A percentile compares a stretch with the other conserved stretches of the same genome.
phyloP scores from a whole-genome alignment of 2,888 invertebrate species.

The Alcis repandata region DNA sequence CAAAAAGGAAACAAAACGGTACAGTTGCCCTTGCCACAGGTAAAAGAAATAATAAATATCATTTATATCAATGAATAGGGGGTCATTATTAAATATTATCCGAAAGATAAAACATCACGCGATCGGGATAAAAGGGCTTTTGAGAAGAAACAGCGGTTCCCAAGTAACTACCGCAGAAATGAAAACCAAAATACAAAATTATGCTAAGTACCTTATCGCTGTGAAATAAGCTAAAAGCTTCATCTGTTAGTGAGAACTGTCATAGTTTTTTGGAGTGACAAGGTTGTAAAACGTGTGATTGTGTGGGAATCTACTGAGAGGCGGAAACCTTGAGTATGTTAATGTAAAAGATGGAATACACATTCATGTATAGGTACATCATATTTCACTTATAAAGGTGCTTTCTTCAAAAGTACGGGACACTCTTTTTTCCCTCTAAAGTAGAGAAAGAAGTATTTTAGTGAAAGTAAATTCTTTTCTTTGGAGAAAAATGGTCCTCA shows the following conservation, averaged over 20 bases:
- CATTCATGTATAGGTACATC: not conserved
- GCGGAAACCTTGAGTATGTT: slow-evolving; percentile 26
- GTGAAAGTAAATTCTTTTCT: slow-evolving; percentile 12
- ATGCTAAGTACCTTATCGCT: slow-evolving; percentile 5
- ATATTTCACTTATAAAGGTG: not conserved
- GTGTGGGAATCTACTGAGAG: not conserved
- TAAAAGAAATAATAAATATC: slow-evolving; percentile 53
- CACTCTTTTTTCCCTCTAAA: not conserved
- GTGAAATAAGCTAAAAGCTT: not conserved
- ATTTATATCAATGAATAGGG: slow-evolving; percentile 57
- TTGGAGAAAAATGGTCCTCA: not conserved
- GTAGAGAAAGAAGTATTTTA: not conserved
- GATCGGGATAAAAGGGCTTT: slow-evolving; percentile 55
- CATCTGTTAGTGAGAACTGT: not conserved
- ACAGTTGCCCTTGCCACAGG: slow-evolving; percentile 61
- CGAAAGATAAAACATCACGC: slow-evolving; percentile 64
- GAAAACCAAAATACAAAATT: slow-evolving; percentile 2
- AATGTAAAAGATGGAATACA: not conserved
- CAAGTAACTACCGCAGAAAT: slow-evolving; percentile 7
- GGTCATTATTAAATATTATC: slow-evolving; percentile 53
- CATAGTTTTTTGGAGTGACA: not conserved
- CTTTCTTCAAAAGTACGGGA: not conserved
- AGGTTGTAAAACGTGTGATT: not conserved
- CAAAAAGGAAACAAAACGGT: slow-evolving; percentile 51
- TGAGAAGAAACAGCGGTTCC: slow-evolving; percentile 36